A percentile compares a stretch with the other conserved stretches of the same genome.
Conservation (phyloP, 2,888 invertebrate genomes). For the Eutolmus rufibarbis region DNA sequence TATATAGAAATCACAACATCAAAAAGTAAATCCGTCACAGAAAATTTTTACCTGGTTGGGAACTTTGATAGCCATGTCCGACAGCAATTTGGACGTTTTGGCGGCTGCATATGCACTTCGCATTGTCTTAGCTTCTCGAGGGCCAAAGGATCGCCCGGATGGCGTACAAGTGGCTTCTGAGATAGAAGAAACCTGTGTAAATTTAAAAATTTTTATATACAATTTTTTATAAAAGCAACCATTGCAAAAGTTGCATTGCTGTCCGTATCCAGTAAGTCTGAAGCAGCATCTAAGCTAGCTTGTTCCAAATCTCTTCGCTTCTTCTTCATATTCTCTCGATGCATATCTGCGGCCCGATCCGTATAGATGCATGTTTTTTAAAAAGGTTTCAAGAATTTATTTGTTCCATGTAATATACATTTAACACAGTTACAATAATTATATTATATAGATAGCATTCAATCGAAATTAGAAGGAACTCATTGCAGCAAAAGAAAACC, state of each 20-base stretch:
- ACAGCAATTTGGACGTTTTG: slow-evolving; percentile 84
- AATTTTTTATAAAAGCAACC: slow-evolving; percentile 65
- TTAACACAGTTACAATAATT: slow-evolving; percentile 41
- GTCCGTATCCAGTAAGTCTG: slow-evolving; percentile 86
- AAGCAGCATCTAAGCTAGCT: slow-evolving; percentile 84
- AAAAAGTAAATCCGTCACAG: slow-evolving; percentile 61
- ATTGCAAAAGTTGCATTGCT: slow-evolving; percentile 90
- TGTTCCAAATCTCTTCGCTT: slow-evolving; percentile 87
- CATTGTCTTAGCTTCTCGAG: slow-evolving; percentile 87
- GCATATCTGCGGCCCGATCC: slow-evolving; percentile 72
- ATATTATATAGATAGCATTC: slow-evolving; percentile 49
- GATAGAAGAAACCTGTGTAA: not conserved
- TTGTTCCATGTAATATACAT: slow-evolving; percentile 56
- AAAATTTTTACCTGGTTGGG: slow-evolving; percentile 73
- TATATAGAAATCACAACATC: slow-evolving; percentile 59
- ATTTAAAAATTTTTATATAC: not conserved
- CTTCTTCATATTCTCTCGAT: slow-evolving; percentile 88
- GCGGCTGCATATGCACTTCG: slow-evolving; percentile 88
- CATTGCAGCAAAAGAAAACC: slow-evolving; percentile 45
- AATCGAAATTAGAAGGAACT: slow-evolving; percentile 30
- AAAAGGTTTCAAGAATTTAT: slow-evolving; percentile 63
- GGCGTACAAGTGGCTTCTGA: slow-evolving; percentile 88
- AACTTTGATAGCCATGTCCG: slow-evolving; percentile 94
- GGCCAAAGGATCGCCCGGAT: slow-evolving; percentile 78
- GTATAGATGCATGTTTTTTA: slow-evolving; percentile 57